phyloP scores from a whole-genome alignment of 2,797 vertebrate species.

The Hybognathus amarus region DNA sequence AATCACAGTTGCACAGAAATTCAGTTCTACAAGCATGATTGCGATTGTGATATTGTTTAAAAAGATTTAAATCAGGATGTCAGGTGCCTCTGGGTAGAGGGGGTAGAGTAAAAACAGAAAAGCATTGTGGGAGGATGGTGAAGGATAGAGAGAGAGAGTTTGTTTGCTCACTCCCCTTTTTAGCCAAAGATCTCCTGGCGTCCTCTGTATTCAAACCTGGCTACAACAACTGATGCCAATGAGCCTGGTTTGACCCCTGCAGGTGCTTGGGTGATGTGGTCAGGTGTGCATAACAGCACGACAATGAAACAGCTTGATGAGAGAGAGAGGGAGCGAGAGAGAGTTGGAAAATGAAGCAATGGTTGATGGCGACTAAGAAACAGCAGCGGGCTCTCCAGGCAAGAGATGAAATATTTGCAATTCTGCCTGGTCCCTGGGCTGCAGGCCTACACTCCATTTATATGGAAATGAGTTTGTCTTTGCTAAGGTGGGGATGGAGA shows the following conservation, averaged over 20 bases:
- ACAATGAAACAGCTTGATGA: conserved; percentile 35
- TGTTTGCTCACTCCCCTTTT: conserved; percentile 8
- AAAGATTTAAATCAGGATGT: conserved; percentile 65
- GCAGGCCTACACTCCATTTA: conserved; percentile 82
- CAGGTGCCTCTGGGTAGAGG: conserved; percentile 57
- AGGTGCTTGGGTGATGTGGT: conserved; percentile 72
- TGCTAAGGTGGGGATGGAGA: conserved; percentile 65
- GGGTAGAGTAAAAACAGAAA: conserved; percentile 47
- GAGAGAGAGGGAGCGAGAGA: background rate
- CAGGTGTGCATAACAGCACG: conserved; percentile 60
- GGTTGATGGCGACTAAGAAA: conserved; percentile 74
- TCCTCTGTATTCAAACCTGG: conserved; percentile 19
- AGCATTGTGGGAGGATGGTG: conserved; percentile 43
- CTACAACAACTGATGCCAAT: conserved; percentile 65
- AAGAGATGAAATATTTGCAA: conserved; percentile 85
- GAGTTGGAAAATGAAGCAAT: conserved; percentile 58
- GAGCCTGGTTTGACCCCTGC: conserved; percentile 70
- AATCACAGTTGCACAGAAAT: background rate
- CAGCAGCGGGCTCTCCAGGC: conserved; percentile 72
- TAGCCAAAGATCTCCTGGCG: conserved; percentile 17
- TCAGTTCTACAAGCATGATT: background rate
- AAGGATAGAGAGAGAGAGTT: conserved; percentile 32
- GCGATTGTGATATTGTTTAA: conserved; percentile 11
- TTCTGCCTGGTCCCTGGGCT: conserved; percentile 78
- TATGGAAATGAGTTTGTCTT: conserved; percentile 86